Conservation (phyloP, 2,888 invertebrate species). For the Orgyia antiqua region DNA sequence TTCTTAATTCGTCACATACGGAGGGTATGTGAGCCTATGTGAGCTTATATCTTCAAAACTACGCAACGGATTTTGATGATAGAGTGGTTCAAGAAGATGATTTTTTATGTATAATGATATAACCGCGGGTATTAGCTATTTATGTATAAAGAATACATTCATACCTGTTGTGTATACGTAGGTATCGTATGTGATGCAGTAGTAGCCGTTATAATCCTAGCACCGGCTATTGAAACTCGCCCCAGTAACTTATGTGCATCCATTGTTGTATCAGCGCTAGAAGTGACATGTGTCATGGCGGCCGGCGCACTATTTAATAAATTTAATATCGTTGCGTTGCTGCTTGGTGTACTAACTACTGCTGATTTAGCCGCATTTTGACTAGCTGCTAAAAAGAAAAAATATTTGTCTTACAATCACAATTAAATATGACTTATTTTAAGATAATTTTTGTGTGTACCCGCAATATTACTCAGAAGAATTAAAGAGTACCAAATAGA, state of each 20-base stretch:
- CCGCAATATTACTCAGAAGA: no score
- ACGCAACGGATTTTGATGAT: no score
- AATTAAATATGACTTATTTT: no score
- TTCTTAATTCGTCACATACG: no score
- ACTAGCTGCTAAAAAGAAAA: conserved; percentile 43
- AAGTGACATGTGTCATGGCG: conserved; percentile 80
- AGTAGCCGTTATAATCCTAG: conserved; percentile 54
- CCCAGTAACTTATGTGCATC: conserved; percentile 67
- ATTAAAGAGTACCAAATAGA: no score
- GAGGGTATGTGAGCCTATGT: no score
- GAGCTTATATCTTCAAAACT: no score
- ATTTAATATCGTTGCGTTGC: conserved; percentile 87
- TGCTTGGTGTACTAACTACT: conserved; percentile 71
- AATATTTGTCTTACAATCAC: no score
- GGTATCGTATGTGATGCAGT: conserved; percentile 56
- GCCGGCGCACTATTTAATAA: conserved; percentile 87
- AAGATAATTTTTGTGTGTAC: no score
- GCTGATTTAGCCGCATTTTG: conserved; percentile 67
- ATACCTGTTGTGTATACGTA: conserved; percentile 56
- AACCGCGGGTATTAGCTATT: conserved; percentile 51
- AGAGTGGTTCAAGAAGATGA: no score
- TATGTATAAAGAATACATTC: neutral
- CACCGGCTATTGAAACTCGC: conserved; percentile 77
- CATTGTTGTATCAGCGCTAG: conserved; percentile 27
- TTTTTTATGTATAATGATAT: no score